Evolutionary conservation across 2,888 invertebrate genomes (phyloP).

Genomic region (Scaptomyza parva): DNA sequence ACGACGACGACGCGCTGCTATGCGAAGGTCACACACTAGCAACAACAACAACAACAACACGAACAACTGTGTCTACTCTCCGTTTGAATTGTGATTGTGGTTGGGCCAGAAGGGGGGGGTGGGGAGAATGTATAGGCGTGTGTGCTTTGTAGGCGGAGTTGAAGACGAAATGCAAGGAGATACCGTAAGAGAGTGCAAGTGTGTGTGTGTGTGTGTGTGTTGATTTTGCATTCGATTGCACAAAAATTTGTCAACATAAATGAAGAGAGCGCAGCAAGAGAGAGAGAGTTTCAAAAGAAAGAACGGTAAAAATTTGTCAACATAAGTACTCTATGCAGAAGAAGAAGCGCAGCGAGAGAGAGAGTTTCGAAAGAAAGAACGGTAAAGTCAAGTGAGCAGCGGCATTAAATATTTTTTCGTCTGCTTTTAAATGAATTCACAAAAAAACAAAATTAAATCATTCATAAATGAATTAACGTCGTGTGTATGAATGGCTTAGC

Average conservation of each 20-base stretch:
- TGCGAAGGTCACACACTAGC: constrained; percentile 70
- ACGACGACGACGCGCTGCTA: constrained; percentile 73
- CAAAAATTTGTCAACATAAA: too few species aligned
- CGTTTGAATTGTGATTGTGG: constrained; percentile 30
- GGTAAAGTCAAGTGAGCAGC: not conserved
- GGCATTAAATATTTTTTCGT: too few species aligned
- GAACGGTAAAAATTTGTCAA: not conserved
- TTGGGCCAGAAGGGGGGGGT: not conserved
- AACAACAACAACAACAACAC: constrained; percentile 29
- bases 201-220: too few species aligned
- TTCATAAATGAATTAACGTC: not conserved
- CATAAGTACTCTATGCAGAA: not conserved
- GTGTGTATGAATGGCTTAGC: not conserved
- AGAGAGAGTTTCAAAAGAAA: not conserved
- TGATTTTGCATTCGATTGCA: too few species aligned
- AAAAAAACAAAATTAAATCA: not conserved
- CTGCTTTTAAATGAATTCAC: too few species aligned
- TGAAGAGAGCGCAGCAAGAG: not conserved
- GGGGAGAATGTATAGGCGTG: not conserved
- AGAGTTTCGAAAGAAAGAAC: not conserved
- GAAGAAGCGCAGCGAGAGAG: not conserved
- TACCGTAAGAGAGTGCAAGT: constrained; percentile 34
- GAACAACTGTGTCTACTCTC: constrained; percentile 42
- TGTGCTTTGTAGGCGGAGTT: constrained; percentile 44
- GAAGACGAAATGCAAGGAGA: constrained; percentile 41